These are phyloP conservation scores for Coranthus polyacanthus DNA, from an alignment of 2,797 vertebrate genomes.

Conservation along the genomic window DNA sequence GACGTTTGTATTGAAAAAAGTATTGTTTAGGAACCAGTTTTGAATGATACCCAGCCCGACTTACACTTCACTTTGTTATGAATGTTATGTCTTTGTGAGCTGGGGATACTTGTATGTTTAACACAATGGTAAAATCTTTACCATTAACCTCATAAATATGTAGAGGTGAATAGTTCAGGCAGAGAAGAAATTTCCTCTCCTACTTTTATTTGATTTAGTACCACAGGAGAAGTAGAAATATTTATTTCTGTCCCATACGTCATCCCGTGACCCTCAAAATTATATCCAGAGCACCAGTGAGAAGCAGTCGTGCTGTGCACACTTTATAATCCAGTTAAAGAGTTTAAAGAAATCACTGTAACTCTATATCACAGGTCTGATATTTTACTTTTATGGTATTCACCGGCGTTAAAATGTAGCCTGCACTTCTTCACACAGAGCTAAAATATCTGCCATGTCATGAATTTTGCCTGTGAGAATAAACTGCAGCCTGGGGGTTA, in stretches of 20 bases:
- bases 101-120: no score
- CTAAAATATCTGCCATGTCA: conserved; percentile 36
- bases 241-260: neutral
- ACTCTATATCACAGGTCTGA: conserved; percentile 9
- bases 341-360: conserved; percentile 7
- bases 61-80: no score
- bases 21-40: no score
- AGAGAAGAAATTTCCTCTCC: neutral
- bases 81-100: no score
- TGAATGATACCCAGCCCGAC: no score
- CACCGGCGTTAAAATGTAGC: conserved; percentile 9
- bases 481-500: conserved; percentile 47
- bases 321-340: neutral
- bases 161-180: neutral
- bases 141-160: neutral
- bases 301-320: neutral
- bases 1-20: no score
- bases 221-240: neutral
- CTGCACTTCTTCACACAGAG: conserved; percentile 8
- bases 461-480: conserved; percentile 41
- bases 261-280: conserved; percentile 7
- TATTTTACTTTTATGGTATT: conserved; percentile 8
- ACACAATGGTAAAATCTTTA: no score
- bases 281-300: conserved; percentile 6
- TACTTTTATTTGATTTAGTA: conserved; percentile 2